phyloP scores from a whole-genome alignment of 2,888 invertebrate species.

The Agriopis leucophaearia region DNA sequence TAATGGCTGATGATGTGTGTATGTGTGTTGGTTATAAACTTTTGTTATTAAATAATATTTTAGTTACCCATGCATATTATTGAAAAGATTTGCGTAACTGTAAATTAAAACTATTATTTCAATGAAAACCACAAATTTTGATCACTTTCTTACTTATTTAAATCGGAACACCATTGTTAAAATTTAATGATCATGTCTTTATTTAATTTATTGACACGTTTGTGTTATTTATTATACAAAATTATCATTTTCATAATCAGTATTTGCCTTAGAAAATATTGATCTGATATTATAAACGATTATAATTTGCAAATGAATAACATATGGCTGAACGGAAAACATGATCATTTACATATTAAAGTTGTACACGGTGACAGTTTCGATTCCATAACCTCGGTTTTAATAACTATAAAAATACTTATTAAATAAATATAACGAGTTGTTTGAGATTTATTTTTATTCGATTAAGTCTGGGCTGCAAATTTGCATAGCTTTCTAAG shows the following conservation, averaged over 20 bases:
- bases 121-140: too few relatives aligned
- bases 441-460: constrained; percentile 42
- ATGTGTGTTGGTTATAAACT: too few relatives aligned
- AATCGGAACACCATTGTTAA: constrained; percentile 3
- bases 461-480: constrained; percentile 31
- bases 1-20: too few relatives aligned
- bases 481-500: constrained; percentile 44
- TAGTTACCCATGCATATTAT: background rate
- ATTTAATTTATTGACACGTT: constrained; percentile 18
- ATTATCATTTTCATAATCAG: constrained; percentile 22
- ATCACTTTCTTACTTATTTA: too few relatives aligned
- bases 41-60: too few relatives aligned
- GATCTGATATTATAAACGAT: constrained; percentile 20
- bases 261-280: constrained; percentile 24
- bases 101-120: background rate
- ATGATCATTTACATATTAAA: constrained; percentile 26
- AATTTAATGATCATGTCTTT: background rate
- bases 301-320: constrained; percentile 23
- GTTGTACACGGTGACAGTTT: constrained; percentile 23
- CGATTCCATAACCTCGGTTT: constrained; percentile 26
- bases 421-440: constrained; percentile 33
- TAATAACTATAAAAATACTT: constrained; percentile 35
- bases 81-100: background rate
- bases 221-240: constrained; percentile 16
- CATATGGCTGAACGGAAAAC: constrained; percentile 14